A percentile compares a stretch with the other conserved stretches of the same genome.
phyloP scores from a whole-genome alignment of 30 jellyfish, hydroid and myxozoan species.

The Aurelia sp. region DNA sequence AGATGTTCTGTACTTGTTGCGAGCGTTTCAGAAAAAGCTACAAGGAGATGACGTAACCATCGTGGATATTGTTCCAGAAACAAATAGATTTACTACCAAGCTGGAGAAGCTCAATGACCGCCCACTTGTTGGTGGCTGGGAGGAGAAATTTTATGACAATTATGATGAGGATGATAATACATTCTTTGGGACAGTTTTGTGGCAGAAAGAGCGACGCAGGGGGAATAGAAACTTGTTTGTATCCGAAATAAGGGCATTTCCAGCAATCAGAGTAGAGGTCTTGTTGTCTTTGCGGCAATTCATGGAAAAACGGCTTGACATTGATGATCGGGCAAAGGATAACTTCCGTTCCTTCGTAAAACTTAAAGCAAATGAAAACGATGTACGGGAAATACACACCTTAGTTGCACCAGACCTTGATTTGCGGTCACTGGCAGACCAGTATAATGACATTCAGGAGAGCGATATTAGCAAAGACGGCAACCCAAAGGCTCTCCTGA shows the following conservation, averaged over 20 bases:
- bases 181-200: neutral
- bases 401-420: conserved; percentile 31
- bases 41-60: conserved; percentile 14
- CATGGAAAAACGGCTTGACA: conserved; percentile 15
- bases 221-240: conserved; percentile 13
- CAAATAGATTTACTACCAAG: neutral
- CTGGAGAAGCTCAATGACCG: conserved; percentile 5
- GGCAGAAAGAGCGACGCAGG: conserved; percentile 18
- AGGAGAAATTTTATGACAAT: neutral
- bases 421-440: conserved; percentile 44
- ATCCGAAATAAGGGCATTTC: conserved; percentile 25
- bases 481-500: conserved; percentile 45
- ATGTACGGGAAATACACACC: too few species aligned
- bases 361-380: too few species aligned
- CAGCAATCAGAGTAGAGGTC: conserved; percentile 25
- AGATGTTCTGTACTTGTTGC: conserved; percentile 13
- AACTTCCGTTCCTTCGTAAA: too few species aligned
- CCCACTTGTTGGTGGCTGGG: conserved; percentile 18
- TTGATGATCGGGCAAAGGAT: too few species aligned
- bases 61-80: conserved; percentile 19
- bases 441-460: conserved; percentile 32
- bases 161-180: neutral
- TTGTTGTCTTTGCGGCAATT: conserved; percentile 12
- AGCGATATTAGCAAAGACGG: conserved; percentile 35
- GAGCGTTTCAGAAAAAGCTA: conserved; percentile 12